Evolutionary conservation across 2,113 vertebrate species (phyloP).

Genomic region (Sisor rabdophorus): DNA sequence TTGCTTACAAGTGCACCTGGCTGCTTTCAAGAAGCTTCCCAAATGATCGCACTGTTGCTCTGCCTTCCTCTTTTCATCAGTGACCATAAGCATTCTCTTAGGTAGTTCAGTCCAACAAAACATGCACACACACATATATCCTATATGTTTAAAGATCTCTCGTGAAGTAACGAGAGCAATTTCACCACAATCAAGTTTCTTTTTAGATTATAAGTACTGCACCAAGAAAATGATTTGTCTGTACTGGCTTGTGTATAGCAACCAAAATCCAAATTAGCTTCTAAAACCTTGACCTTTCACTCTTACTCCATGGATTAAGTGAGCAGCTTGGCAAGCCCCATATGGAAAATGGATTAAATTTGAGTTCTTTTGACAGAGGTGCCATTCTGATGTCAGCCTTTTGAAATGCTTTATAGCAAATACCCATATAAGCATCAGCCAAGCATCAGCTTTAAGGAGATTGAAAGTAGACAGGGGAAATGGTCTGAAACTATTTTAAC

Average conservation of each 20-base stretch:
- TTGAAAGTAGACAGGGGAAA: slow-evolving; percentile 45
- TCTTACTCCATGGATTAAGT: slow-evolving; percentile 27
- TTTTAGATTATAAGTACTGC: slow-evolving; percentile 43
- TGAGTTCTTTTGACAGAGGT: slow-evolving; percentile 45
- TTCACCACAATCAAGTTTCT: slow-evolving; percentile 18
- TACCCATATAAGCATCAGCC: slow-evolving; percentile 39
- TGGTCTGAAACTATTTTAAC: slow-evolving; percentile 49
- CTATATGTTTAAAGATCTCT: background rate
- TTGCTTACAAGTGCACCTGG: slow-evolving; percentile 34
- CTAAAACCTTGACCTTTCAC: slow-evolving; percentile 15
- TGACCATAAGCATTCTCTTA: slow-evolving; percentile 36
- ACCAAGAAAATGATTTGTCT: slow-evolving; percentile 22
- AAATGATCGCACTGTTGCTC: slow-evolving; percentile 35
- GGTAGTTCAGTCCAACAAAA: slow-evolving; percentile 30
- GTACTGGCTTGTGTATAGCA: slow-evolving; percentile 1
- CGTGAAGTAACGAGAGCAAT: slow-evolving; percentile 31
- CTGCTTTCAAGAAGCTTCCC: slow-evolving; percentile 32
- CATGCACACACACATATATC: slow-evolving; percentile 7
- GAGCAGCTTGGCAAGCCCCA: slow-evolving; percentile 31
- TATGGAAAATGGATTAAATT: slow-evolving; percentile 44
- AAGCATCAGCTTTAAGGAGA: slow-evolving; percentile 53
- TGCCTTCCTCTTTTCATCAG: slow-evolving; percentile 30
- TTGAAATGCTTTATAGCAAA: slow-evolving; percentile 37
- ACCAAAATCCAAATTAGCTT: slow-evolving; percentile 36
- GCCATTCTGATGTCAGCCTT: slow-evolving; percentile 44